Evolutionary conservation across 1,140 invertebrate genomes (phyloP), one percentile per base, ranked within the genome.

Genomic region (Drosophila dunni): DNA sequence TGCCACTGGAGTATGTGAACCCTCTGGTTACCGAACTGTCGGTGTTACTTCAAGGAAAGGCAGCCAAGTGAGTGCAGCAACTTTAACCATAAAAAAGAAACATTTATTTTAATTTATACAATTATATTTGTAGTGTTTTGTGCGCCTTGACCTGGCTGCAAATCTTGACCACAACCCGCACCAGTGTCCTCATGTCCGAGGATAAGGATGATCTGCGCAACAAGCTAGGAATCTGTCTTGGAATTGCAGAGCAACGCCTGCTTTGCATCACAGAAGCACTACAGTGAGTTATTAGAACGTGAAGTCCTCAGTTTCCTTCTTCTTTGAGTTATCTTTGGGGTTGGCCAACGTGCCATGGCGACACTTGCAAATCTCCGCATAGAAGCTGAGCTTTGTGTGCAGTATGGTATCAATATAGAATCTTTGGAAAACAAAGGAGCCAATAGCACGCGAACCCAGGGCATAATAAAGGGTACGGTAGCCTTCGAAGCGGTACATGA

Each of bases 21-120:
- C 94, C 94, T 0, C 91, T 96, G 36, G 78, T 96, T 1, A 93
- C 94, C 78, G 95, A 96, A 92, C 91, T 96, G n/a, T 94, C 94
- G 3, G 66, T 75, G 8, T 92, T 95, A 73, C 89, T 96, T 33
- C 93, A 95, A 81, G 94, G 94, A 46, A 95, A 95, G 93, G 94
- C 94, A 42, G 89, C 93, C 44, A 78, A 92, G 94, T 95, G 91
- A 94, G 94, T 92, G 7, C 3, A 34, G n/a, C 24, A 6, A 10
- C 36, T 29, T 40, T 17, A 17, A 9, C 3, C 48, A 36, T 13
- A 13, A 33, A 24, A 3, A 10, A 38, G 6, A 50, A 42, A 24
- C 13, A 36, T 48, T 34, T n/a, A 9, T 11, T 15, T 9, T 60
- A 2, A 29, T 57, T 66, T 9, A 10, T 7, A 10, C 10, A 33